Evolutionary conservation across 53 echinoderm and acorn worm species (phyloP).

Genomic region (Astropecten irregularis): DNA sequence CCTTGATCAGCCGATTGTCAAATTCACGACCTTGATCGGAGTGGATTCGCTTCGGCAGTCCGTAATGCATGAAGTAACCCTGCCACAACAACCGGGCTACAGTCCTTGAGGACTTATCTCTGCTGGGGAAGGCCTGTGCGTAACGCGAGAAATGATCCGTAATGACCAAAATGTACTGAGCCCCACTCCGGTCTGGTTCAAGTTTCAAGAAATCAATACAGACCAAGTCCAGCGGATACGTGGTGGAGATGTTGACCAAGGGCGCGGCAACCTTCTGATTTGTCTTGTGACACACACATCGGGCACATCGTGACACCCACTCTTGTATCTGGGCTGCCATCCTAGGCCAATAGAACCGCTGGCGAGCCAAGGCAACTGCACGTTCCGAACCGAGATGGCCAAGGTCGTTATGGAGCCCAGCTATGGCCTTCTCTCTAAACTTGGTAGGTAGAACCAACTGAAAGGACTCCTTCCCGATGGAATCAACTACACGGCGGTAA

Average conservation of each 20-base stretch:
- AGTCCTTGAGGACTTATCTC: not conserved
- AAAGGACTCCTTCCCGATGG: not conserved
- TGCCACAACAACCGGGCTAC: not conserved
- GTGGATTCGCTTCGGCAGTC: not conserved
- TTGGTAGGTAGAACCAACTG: slow-evolving; percentile 49
- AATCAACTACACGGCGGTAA: not conserved
- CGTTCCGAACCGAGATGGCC: slow-evolving; percentile 55
- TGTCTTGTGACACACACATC: slow-evolving; percentile 40
- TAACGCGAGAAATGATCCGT: too few relatives aligned
- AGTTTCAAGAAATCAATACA: slow-evolving; percentile 69
- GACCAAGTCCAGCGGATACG: slow-evolving; percentile 42
- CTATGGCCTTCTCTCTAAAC: slow-evolving; percentile 38
- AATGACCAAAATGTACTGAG: not conserved
- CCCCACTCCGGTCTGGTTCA: not conserved
- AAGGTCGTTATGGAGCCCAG: slow-evolving; percentile 21
- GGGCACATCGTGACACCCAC: not conserved
- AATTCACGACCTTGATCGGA: slow-evolving; percentile 43
- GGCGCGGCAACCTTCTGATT: slow-evolving; percentile 5
- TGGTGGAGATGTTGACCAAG: slow-evolving; percentile 37
- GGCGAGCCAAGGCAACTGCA: slow-evolving; percentile 26
- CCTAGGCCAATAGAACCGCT: slow-evolving; percentile 60
- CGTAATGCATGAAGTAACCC: not conserved
- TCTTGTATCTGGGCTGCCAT: slow-evolving; percentile 22
- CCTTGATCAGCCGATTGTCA: slow-evolving; percentile 35
- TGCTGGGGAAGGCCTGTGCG: not conserved